These are phyloP conservation scores for Epinephelus malabaricus DNA, from an alignment of 2,797 vertebrate genomes.

Conservation along the genomic window DNA sequence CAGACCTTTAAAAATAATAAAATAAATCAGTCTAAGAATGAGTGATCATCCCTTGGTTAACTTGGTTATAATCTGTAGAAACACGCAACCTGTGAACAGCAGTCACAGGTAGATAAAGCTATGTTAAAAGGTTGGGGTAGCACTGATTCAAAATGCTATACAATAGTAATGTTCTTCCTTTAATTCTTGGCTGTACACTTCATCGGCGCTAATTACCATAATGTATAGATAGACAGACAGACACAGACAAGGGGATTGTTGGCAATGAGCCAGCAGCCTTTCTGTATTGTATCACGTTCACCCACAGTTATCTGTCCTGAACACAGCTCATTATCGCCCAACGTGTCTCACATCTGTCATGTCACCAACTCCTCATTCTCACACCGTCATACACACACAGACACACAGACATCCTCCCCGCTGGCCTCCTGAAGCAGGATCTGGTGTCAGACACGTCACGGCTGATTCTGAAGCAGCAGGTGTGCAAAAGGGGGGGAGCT, in stretches of 20 bases:
- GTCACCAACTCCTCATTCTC: slow-evolving; percentile 48
- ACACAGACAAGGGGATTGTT: not conserved
- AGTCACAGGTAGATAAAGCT: too few relatives aligned
- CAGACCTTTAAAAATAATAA: not conserved
- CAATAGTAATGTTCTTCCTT: not conserved
- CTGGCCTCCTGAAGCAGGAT: slow-evolving; percentile 29
- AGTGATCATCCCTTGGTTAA: not conserved
- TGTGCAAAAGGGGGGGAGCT: slow-evolving; percentile 14
- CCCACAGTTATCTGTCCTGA: slow-evolving; percentile 52
- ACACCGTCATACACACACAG: slow-evolving; percentile 5
- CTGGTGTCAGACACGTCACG: slow-evolving; percentile 45
- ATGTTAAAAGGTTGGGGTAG: too few relatives aligned
- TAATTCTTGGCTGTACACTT: not conserved
- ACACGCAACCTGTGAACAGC: not conserved
- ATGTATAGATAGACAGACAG: not conserved
- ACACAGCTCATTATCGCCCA: slow-evolving; percentile 70
- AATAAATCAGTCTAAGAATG: too few relatives aligned
- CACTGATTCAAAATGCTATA: not conserved
- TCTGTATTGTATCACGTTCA: slow-evolving; percentile 50
- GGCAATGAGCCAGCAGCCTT: slow-evolving; percentile 42
- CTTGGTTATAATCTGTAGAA: not conserved
- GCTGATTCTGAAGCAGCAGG: slow-evolving; percentile 57
- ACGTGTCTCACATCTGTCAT: slow-evolving; percentile 68
- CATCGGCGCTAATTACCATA: not conserved
- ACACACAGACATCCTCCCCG: slow-evolving; percentile 27